Percentiles rank a stretch among this genome's conserved stretches.
phyloP scores from a whole-genome alignment of 2,888 invertebrate genomes.

The Mesochorus sp. region DNA sequence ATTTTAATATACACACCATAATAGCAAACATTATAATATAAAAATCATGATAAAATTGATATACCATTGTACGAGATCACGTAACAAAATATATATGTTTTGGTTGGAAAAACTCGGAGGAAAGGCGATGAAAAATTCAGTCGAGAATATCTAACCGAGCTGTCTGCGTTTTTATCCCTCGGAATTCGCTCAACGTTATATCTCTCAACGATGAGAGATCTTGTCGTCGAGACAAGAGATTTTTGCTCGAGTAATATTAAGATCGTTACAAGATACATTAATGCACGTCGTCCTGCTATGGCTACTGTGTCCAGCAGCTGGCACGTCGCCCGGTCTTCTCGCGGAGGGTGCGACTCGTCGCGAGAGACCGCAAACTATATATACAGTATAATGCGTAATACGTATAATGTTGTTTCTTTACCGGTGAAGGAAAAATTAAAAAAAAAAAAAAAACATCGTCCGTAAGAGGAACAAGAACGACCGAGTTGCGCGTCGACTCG shows the following conservation, averaged over 20 bases:
- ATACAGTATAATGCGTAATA: slow-evolving; percentile 28
- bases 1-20: too few relatives aligned
- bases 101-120: neutral
- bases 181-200: slow-evolving; percentile 6
- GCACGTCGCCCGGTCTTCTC: slow-evolving; percentile 19
- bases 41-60: too few relatives aligned
- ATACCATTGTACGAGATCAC: too few relatives aligned
- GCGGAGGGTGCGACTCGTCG: slow-evolving; percentile 31
- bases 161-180: neutral
- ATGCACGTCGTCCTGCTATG: slow-evolving; percentile 51
- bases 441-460: slow-evolving; percentile 19
- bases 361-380: slow-evolving; percentile 40
- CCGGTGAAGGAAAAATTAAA: slow-evolving; percentile 27
- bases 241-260: slow-evolving; percentile 50
- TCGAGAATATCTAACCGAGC: neutral
- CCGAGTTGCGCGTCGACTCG: slow-evolving; percentile 31
- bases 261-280: slow-evolving; percentile 57
- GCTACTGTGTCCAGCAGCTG: slow-evolving; percentile 58
- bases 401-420: slow-evolving; percentile 31
- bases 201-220: slow-evolving; percentile 43
- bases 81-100: neutral
- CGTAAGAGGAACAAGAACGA: neutral
- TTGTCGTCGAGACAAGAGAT: slow-evolving; percentile 50
- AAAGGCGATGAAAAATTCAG: neutral
- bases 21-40: too few relatives aligned